phyloP scores from a whole-genome alignment of 2,113 vertebrate genomes.

The Crotalus horridus region DNA sequence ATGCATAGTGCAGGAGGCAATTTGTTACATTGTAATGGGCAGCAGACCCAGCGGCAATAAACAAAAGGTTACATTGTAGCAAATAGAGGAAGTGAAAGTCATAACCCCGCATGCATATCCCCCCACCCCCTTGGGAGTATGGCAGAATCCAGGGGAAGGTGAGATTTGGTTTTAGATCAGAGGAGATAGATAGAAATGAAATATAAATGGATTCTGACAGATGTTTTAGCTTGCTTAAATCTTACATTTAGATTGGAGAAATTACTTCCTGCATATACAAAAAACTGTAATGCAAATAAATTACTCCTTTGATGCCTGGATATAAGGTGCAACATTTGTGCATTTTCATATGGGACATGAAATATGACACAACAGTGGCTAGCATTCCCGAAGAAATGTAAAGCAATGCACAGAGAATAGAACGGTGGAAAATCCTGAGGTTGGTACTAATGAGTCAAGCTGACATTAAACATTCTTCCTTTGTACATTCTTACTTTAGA shows the following conservation, averaged over 20 bases:
- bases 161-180: no score
- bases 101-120: no score
- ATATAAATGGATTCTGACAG: no score
- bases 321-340: not conserved
- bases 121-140: no score
- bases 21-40: no score
- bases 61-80: no score
- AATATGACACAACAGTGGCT: not conserved
- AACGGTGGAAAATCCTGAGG: no score
- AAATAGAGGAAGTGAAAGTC: no score
- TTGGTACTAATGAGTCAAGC: not conserved
- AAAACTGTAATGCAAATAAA: not conserved
- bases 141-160: no score
- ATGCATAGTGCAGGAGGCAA: no score
- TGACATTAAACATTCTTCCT: not conserved
- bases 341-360: not conserved
- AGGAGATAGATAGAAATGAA: no score
- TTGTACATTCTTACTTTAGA: not conserved
- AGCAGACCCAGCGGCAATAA: no score
- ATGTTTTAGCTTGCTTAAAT: not conserved
- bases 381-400: not conserved
- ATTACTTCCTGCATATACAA: not conserved
- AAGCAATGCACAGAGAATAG: not conserved
- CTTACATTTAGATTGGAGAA: not conserved
- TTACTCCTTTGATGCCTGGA: not conserved